Evolutionary conservation across 2,888 invertebrate species (phyloP).

Genomic region (Epinotia ramella): DNA sequence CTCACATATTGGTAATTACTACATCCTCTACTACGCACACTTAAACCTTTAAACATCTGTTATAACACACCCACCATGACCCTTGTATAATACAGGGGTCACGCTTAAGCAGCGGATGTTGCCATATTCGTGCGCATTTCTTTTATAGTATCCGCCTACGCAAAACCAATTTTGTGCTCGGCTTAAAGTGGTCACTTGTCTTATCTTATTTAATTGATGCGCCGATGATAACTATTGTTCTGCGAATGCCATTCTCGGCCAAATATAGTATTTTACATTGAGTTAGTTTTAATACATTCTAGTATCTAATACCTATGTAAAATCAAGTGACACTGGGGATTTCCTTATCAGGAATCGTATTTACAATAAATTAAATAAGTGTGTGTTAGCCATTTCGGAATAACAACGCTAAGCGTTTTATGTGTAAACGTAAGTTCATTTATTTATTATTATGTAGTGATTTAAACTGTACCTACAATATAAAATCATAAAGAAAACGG

Average conservation of each 20-base stretch:
- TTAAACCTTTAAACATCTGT: not conserved
- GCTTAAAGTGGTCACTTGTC: conserved; percentile 52
- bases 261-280: not conserved
- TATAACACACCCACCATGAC: not conserved
- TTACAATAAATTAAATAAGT: not conserved
- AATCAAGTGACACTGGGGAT: not conserved
- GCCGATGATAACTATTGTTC: conserved; percentile 20
- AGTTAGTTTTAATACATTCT: not conserved
- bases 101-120: conserved; percentile 49
- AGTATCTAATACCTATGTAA: too few species aligned
- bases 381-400: not conserved
- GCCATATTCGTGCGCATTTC: conserved; percentile 62
- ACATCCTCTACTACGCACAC: conserved; percentile 47
- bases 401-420: not conserved
- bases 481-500: not conserved
- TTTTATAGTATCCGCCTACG: conserved; percentile 68
- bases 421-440: not conserved
- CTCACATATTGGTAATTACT: conserved; percentile 61
- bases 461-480: too few species aligned
- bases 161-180: conserved; percentile 58
- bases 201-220: conserved; percentile 47
- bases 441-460: not conserved
- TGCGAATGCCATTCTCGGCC: not conserved
- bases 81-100: not conserved
- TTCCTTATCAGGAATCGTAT: not conserved